Conservation (phyloP, 2,888 invertebrate species). For the Charanyca ferruginea region DNA sequence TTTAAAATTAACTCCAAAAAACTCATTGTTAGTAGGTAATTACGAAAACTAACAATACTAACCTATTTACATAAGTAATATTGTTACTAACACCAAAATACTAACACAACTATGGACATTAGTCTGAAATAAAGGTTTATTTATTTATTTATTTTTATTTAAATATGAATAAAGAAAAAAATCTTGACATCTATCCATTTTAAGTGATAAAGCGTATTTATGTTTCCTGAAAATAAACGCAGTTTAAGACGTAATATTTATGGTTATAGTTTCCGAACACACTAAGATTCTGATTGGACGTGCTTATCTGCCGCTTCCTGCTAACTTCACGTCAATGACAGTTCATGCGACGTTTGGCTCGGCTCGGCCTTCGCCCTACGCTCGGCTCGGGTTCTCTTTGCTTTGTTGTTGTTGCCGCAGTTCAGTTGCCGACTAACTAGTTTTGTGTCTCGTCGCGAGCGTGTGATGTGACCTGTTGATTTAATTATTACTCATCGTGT, state of each 20-base stretch:
- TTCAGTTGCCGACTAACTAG: slow-evolving; percentile 70
- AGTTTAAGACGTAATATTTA: not conserved
- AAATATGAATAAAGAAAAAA: no score
- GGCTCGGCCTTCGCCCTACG: slow-evolving; percentile 64
- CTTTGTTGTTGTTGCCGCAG: slow-evolving; percentile 71
- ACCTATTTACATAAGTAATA: no score
- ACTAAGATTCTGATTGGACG: slow-evolving; percentile 55
- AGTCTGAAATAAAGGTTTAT: no score
- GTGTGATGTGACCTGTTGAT: slow-evolving; percentile 82
- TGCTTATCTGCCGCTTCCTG: slow-evolving; percentile 53
- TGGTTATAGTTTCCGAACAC: slow-evolving; percentile 49
- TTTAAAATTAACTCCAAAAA: not conserved
- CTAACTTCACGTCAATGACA: slow-evolving; percentile 70
- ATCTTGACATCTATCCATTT: not conserved
- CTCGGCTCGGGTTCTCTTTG: slow-evolving; percentile 62
- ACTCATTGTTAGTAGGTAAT: no score
- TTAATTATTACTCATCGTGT: slow-evolving; percentile 68
- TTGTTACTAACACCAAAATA: no score
- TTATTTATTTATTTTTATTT: no score
- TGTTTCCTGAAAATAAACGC: not conserved
- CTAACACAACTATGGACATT: no score
- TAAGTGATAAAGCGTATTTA: not conserved
- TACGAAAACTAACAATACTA: no score
- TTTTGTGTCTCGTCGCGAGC: slow-evolving; percentile 67
- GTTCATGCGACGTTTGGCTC: slow-evolving; percentile 50